These are phyloP conservation scores for Xestia sexstrigata DNA, from an alignment of 2,888 invertebrate species.

Conservation along the genomic window DNA sequence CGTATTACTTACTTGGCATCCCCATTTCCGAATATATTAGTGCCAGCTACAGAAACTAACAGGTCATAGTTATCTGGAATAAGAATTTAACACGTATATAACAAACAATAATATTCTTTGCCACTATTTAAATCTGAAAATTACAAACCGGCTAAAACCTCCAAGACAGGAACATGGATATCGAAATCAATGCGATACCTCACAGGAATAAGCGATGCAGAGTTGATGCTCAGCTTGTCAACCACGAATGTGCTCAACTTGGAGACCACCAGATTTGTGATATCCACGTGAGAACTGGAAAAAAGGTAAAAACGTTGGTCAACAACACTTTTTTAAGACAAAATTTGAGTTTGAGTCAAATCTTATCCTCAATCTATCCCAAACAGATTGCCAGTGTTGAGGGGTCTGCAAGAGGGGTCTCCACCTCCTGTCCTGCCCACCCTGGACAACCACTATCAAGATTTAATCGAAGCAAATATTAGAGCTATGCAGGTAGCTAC, in stretches of 20 bases:
- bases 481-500: too few relatives aligned
- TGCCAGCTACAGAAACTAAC: slow-evolving; percentile 60
- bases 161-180: slow-evolving; percentile 71
- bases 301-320: too few relatives aligned
- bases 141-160: slow-evolving; percentile 69
- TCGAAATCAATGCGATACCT: slow-evolving; percentile 68
- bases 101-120: too few relatives aligned
- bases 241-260: slow-evolving; percentile 75
- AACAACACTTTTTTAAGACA: too few relatives aligned
- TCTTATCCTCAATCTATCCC: too few relatives aligned
- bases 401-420: too few relatives aligned
- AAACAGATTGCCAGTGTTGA: too few relatives aligned
- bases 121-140: not conserved
- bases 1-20: slow-evolving; percentile 61
- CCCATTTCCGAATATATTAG: slow-evolving; percentile 58
- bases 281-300: slow-evolving; percentile 53
- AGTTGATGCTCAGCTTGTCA: slow-evolving; percentile 66
- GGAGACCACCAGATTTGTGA: slow-evolving; percentile 38
- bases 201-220: slow-evolving; percentile 41
- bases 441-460: too few relatives aligned
- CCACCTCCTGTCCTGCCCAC: too few relatives aligned
- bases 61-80: slow-evolving; percentile 64
- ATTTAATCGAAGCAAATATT: too few relatives aligned
- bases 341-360: too few relatives aligned
- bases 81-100: not conserved